Percentiles rank a stretch among this genome's conserved stretches.
These are phyloP conservation scores for Bombus consobrinus DNA, from an alignment of 1,140 invertebrate species.

Conservation along the genomic window DNA sequence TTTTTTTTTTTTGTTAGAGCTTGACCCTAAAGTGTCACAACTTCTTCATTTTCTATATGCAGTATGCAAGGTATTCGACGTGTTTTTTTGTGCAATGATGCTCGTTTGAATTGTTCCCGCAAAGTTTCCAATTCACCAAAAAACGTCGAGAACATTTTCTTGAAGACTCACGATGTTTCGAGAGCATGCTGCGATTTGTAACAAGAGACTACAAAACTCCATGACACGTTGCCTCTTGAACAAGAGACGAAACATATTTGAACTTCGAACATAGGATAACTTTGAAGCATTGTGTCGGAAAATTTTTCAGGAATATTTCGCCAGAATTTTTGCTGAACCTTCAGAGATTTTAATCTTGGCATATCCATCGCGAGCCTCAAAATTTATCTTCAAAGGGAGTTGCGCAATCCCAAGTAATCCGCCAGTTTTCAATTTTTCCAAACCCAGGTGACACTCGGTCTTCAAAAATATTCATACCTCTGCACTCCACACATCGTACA, in stretches of 20 bases:
- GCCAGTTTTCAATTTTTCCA: constrained; percentile 60
- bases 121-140: neutral
- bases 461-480: constrained; percentile 73
- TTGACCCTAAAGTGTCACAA: constrained; percentile 18
- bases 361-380: constrained; percentile 43
- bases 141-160: constrained; percentile 8
- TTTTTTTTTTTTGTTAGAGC: constrained; percentile 10
- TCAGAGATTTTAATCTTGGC: neutral
- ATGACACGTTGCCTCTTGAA: constrained; percentile 71
- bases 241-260: constrained; percentile 69
- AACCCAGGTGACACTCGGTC: constrained; percentile 8
- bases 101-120: neutral
- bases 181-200: constrained; percentile 45
- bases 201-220: constrained; percentile 32
- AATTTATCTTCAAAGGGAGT: constrained; percentile 60
- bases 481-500: constrained; percentile 13
- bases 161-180: constrained; percentile 48
- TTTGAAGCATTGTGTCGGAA: constrained; percentile 37
- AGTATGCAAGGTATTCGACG: neutral
- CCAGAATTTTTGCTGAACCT: constrained; percentile 17
- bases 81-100: neutral
- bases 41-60: constrained; percentile 15
- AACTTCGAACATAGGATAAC: constrained; percentile 39
- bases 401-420: constrained; percentile 80
- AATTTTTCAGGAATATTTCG: constrained; percentile 30